phyloP scores from a whole-genome alignment of 2,888 invertebrate genomes.

The Dasypogon diadema region DNA sequence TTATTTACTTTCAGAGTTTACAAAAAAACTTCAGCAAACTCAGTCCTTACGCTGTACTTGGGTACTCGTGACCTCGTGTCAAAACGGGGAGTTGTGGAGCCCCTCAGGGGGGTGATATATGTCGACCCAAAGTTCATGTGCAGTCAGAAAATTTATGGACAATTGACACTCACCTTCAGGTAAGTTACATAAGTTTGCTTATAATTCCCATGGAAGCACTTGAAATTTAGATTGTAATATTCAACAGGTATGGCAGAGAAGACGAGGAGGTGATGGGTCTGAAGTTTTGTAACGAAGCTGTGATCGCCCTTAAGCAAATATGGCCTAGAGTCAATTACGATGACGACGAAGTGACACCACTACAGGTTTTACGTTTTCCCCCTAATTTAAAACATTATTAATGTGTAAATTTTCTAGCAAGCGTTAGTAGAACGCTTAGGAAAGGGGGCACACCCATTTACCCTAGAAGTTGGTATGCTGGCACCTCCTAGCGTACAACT shows the following conservation, averaged over 20 bases:
- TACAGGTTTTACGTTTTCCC: conserved; percentile 74
- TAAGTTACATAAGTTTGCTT: conserved; percentile 62
- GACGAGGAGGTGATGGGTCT: conserved; percentile 97
- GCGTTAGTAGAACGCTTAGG: conserved; percentile 80
- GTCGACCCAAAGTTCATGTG: conserved; percentile 79
- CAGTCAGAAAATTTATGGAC: conserved; percentile 80
- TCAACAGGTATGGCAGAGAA: conserved; percentile 85
- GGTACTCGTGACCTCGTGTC: conserved; percentile 82
- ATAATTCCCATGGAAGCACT: no score
- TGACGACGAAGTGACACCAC: conserved; percentile 73
- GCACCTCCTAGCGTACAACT: conserved; percentile 88
- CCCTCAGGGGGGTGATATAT: conserved; percentile 87
- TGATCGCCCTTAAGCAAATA: conserved; percentile 86
- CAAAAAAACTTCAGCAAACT: conserved; percentile 87
- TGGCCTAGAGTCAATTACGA: conserved; percentile 74
- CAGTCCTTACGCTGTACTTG: conserved; percentile 82
- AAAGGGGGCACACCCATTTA: conserved; percentile 80
- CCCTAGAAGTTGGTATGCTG: conserved; percentile 81
- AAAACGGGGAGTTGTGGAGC: conserved; percentile 78
- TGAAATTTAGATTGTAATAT: not conserved
- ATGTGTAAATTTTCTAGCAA: conserved; percentile 71
- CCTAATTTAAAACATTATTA: conserved; percentile 6
- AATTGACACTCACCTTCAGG: conserved; percentile 90
- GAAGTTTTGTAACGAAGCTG: conserved; percentile 95
- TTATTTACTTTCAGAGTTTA: conserved; percentile 72